These are phyloP conservation scores for Zoanthus gigantus DNA, from an alignment of 92 coral and sea anemone species.

Conservation along the genomic window DNA sequence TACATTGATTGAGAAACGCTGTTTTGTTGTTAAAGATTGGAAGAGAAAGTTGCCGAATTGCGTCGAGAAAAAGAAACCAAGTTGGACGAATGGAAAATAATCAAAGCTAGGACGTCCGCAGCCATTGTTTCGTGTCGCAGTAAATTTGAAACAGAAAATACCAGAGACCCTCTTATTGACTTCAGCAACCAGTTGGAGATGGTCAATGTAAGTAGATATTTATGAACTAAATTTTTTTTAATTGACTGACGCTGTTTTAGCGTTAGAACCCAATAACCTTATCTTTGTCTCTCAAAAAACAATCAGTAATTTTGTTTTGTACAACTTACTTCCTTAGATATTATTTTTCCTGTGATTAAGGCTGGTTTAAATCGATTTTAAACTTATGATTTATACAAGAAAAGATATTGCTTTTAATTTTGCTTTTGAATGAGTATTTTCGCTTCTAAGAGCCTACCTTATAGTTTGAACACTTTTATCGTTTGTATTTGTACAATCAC, in stretches of 20 bases:
- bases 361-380: no score
- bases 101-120: neutral
- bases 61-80: slow-evolving; percentile 2
- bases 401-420: no score
- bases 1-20: neutral
- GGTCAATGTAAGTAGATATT: slow-evolving; percentile 1
- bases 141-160: slow-evolving; percentile 2
- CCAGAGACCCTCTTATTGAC: neutral
- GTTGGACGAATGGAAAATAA: slow-evolving; percentile 11
- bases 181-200: slow-evolving; percentile 6
- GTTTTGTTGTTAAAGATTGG: neutral
- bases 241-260: neutral
- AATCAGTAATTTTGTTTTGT: no score
- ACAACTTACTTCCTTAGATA: no score
- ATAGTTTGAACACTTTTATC: no score
- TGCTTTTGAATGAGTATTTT: no score
- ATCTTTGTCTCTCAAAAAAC: neutral
- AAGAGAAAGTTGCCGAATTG: slow-evolving; percentile 14
- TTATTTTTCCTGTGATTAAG: no score
- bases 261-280: neutral
- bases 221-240: neutral
- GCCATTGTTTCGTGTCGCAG: slow-evolving; percentile 8
- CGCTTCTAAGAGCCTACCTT: no score
- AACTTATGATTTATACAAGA: no score
- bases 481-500: no score